Evolutionary conservation across 1,140 invertebrate species (phyloP), one percentile per base, ranked within the genome.

Genomic region (Procambarus clarkii): DNA sequence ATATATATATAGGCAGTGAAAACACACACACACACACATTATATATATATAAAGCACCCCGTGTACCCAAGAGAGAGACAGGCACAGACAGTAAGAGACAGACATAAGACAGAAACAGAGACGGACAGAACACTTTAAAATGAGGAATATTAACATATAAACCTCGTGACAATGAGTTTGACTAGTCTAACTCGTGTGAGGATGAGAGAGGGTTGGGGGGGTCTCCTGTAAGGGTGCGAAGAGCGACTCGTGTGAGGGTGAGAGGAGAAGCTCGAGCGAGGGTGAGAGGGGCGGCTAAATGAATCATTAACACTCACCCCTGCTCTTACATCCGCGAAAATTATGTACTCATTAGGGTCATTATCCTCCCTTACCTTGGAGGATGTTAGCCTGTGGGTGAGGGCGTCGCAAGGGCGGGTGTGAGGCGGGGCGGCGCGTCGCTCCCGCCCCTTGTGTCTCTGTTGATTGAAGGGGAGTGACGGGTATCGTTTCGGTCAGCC

Each of bases 391-490:
- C 45, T 34, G 21, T 79, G 15, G 13, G 45, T 46, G 18, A 21
- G 78, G 78, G 45, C 15, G 44, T 4, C 78, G n/a, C 18, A 45
- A 79, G 24, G 78, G 78, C 78, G 7, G 34, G 45, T n/a, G 34
- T 79, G 64, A n/a, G 8, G 21, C 11, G 15, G 78, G 18, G 78
- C 7, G 7, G 48, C 50, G 48, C 44, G 78, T 48, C 50, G 48
- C 45, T 50, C 34, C 18, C 21, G 45, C 34, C 78, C 78, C 50
- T 79, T 79, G 34, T 79, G 78, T 46, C 78, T 44, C 18, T 79
- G 78, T 79, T 79, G 78, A 79, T 79, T 79, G 78, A 79, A 48
- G 78, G 78, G 78, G 78, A 79, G 78, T 79, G 78, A 45, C 50
- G 45, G 44, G 78, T 50, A 48, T 79, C 78, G 78, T 45, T 34